Evolutionary conservation across 2,113 vertebrate species (phyloP).

Genomic region (Gavia stellata): DNA sequence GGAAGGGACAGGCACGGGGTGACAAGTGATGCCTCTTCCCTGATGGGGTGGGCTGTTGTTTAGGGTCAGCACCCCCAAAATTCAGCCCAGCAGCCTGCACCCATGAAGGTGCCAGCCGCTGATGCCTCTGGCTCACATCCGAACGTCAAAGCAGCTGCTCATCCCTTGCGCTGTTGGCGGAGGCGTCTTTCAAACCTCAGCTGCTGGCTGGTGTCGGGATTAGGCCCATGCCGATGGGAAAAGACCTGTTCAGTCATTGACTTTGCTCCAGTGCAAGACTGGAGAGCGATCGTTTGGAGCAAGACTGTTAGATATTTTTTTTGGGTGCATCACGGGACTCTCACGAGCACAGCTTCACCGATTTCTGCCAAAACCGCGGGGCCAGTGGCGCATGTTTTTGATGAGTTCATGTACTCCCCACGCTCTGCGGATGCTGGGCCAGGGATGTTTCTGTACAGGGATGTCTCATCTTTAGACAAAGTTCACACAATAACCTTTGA

Average conservation of each 20-base stretch:
- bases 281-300: fast-evolving
- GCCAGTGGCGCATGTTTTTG: neutral
- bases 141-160: neutral
- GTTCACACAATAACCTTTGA: neutral
- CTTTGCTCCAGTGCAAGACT: neutral
- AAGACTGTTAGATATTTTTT: neutral
- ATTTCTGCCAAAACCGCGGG: neutral
- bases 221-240: neutral
- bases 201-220: neutral
- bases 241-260: neutral
- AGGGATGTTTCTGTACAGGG: neutral
- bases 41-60: neutral
- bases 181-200: neutral
- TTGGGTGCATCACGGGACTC: neutral
- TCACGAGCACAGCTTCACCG: neutral
- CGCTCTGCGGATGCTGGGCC: neutral
- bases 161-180: fast-evolving
- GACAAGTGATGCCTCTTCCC: neutral
- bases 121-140: fast-evolving
- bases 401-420: neutral
- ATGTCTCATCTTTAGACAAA: neutral
- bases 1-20: neutral
- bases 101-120: neutral
- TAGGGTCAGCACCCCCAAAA: neutral
- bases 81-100: neutral